Evolutionary conservation across 1,140 invertebrate genomes (phyloP).

Genomic region (Halictus rubicundus): DNA sequence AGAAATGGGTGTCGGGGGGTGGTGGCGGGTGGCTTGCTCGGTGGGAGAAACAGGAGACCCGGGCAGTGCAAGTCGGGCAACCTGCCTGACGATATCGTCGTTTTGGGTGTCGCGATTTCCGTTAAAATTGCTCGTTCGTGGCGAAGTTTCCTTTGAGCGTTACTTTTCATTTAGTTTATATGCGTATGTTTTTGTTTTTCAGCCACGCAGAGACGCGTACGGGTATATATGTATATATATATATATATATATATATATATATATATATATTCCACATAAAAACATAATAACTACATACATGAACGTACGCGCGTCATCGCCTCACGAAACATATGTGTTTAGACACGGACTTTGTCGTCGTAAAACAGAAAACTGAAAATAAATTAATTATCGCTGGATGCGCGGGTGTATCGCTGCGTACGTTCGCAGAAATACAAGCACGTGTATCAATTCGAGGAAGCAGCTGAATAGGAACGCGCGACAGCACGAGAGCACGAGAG

Average conservation of each 20-base stretch:
- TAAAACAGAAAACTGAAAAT: background rate
- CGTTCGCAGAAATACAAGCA: conserved; percentile 22
- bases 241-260: too few species aligned
- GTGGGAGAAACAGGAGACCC: conserved; percentile 76
- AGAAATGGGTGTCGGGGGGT: conserved; percentile 52
- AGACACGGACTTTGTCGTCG: background rate
- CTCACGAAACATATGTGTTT: conserved; percentile 1
- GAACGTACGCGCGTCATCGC: background rate
- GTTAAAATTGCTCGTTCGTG: background rate
- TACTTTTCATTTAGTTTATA: background rate
- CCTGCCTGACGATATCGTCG: conserved; percentile 76
- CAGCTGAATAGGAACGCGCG: conserved; percentile 8
- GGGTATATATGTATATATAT: too few species aligned
- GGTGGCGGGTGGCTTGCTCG: conserved; percentile 45
- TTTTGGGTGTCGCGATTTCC: conserved; percentile 36
- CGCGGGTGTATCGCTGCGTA: background rate
- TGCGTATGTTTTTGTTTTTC: conserved; percentile 5
- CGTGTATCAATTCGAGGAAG: conserved; percentile 43
- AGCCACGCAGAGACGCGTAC: background rate
- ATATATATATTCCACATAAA: background rate
- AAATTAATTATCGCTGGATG: background rate
- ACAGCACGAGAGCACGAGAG: conserved; percentile 29
- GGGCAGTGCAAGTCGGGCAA: conserved; percentile 80
- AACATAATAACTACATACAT: too few species aligned
- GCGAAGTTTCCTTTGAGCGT: conserved; percentile 12